Base-by-base conservation (phyloP, 2,113 vertebrate genomes). In the Proteles cristata region DNA sequence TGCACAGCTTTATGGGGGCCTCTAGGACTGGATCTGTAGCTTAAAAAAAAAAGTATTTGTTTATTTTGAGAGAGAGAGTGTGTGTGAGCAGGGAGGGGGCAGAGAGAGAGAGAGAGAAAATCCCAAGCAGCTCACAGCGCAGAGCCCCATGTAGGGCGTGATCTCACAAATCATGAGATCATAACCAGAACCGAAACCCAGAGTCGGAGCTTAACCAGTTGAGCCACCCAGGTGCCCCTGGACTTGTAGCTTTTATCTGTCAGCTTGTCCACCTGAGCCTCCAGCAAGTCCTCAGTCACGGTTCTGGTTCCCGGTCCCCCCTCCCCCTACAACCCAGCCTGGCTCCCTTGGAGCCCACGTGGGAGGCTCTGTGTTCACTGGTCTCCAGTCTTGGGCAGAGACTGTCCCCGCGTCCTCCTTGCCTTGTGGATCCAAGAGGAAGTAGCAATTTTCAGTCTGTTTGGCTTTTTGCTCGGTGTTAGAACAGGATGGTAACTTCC, bases 291-390 rank as follows among this genome's bases (percentile, higher is more conserved):
- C 68, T 35, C 17, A 19, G 2, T 71, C 19, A 1, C 4, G 4
- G 16, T 19, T 71, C 1, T 0, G 33, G 68, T 69, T n/a, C n/a
- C n/a, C 68, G 0, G 17, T 17, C 8, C 58, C 21, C 58, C 53
- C 53, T 3, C 55, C 17, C 6, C 55, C 55, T 7, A 7, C 55
- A 17, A 4, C 7, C 0, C 7, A 7, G 1, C 7, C 33, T n/a
- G 68, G 68, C 5, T 68, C 68, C 33, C 8, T 1, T 71, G n/a
- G 17, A 35, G 68, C 17, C 68, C 10, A 17, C 8, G 16, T 7
- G 8, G 3, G 68, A 21, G 33, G 19, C 16, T 35, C n/a, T 23
- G 69, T 21, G 66, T 35, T 11, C 19, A 71, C 69, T n/a, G 16
- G 0, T 39, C n/a, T 35, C 69, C 17, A 0, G 35, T 71, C 69